Base-by-base conservation (phyloP, 1,140 invertebrate genomes). In the Andricus grossulariae region DNA sequence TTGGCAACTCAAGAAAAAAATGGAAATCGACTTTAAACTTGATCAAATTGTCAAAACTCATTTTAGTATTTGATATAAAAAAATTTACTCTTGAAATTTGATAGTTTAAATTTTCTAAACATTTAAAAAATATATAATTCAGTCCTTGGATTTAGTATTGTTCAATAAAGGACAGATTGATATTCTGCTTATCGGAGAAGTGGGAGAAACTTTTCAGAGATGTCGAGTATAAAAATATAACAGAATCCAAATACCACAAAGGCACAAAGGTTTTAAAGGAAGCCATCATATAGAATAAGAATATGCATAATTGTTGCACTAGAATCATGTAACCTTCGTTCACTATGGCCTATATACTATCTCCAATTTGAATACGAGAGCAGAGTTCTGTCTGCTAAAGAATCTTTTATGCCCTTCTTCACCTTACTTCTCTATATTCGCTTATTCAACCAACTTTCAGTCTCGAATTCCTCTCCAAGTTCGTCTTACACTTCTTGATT, bases 391-490 rank as follows among this genome's bases (percentile, higher is more conserved):
- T 13, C 21, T 32, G 13, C 57, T 32, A 66, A 66, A 66, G 57
- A 66, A 66, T 32, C 57, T 16, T 32, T 60, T 39, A 11, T 32
- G 57, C 32, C 57, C 57, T 66, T 57, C 57, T 66, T 15, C 57
- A 32, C 25, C 7, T 21, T 13, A 66, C 57, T 66, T 66, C 57
- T 66, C 57, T 7, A n/a, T 60, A 60, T 21, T 60, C 55, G 55
- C 55, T 60, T 60, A 60, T 60, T 66, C 57, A 66, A 32, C 57
- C 25, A 66, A 66, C 57, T 66, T 66, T 66, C 21, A 32, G 57
- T 66, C 12, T 66, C 18, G 39, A 45, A 45, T 45, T 45, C 39
- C 39, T 39, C 15, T 66, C 15, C 21, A 66, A 66, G 21, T 66
- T 66, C 12, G 19, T 15, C 15, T 66, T 66, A 57, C 18, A 66